These are phyloP conservation scores for Stramonita haemastoma DNA, from an alignment of 2,888 invertebrate species.

Conservation along the genomic window DNA sequence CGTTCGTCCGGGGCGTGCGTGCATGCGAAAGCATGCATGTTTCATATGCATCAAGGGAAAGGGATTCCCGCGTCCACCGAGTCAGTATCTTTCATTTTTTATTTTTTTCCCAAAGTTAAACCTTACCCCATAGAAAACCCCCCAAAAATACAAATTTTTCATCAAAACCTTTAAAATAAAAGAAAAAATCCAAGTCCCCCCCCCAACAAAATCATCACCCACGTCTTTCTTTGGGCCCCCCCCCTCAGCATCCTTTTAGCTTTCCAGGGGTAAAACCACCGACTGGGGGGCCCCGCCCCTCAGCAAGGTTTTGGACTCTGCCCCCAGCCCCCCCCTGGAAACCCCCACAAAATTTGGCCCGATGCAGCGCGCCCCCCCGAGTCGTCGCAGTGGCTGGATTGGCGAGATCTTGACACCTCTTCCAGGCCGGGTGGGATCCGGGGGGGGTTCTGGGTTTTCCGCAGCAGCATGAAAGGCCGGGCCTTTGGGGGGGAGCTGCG, in stretches of 20 bases:
- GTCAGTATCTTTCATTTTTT: no score
- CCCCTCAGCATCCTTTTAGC: slow-evolving; percentile 82
- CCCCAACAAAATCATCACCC: not conserved
- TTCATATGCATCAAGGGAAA: no score
- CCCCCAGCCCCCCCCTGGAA: slow-evolving; percentile 92
- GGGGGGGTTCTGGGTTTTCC: slow-evolving; percentile 57
- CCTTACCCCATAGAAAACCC: not conserved
- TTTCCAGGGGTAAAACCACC: slow-evolving; percentile 89
- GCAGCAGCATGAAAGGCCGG: slow-evolving; percentile 68
- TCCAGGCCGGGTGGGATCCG: slow-evolving; percentile 84
- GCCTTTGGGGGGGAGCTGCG: slow-evolving; percentile 87
- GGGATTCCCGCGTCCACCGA: not conserved
- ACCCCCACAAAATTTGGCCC: slow-evolving; percentile 87
- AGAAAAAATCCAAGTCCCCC: not conserved
- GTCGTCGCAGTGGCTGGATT: slow-evolving; percentile 86
- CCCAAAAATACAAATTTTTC: not conserved
- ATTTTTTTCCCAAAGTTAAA: no score
- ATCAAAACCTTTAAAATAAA: not conserved
- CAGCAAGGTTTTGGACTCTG: slow-evolving; percentile 92
- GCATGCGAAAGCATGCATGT: not conserved
- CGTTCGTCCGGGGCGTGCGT: not conserved
- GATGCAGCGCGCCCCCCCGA: slow-evolving; percentile 82
- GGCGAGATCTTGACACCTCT: slow-evolving; percentile 87
- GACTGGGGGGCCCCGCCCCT: slow-evolving; percentile 89
- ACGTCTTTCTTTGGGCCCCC: not conserved